Conservation (phyloP, 2,888 invertebrate genomes). For the Crossocerus cetratus region DNA sequence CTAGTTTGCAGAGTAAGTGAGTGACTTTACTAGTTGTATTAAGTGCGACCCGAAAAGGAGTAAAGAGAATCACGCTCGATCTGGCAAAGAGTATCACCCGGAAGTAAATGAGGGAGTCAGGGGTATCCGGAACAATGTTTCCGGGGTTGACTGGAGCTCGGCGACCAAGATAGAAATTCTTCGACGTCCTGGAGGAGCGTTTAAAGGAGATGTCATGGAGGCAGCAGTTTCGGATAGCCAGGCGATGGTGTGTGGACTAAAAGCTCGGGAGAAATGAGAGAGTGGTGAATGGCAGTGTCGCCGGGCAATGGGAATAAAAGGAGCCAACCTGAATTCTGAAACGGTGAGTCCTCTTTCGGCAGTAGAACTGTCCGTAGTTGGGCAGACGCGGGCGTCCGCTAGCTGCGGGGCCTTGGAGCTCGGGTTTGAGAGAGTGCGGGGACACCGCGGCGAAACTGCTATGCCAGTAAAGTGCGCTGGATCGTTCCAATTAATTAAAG, state of each 20-base stretch:
- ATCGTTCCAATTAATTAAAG: slow-evolving; percentile 60
- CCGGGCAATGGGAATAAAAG: slow-evolving; percentile 2
- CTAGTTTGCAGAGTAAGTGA: too few species aligned
- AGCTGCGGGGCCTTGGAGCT: too few species aligned
- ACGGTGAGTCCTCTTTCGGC: slow-evolving; percentile 35
- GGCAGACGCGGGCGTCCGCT: slow-evolving; percentile 19
- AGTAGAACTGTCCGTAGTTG: slow-evolving; percentile 43
- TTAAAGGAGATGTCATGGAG: too few species aligned
- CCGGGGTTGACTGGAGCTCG: too few species aligned
- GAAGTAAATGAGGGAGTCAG: too few species aligned
- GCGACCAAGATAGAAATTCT: too few species aligned
- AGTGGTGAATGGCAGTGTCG: slow-evolving; percentile 5
- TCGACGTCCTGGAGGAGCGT: too few species aligned
- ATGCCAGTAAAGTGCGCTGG: slow-evolving; percentile 39
- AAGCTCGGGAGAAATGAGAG: background rate
- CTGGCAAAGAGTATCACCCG: too few species aligned
- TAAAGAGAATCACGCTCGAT: too few species aligned
- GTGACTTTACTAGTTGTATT: too few species aligned
- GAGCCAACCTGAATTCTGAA: slow-evolving; percentile 2
- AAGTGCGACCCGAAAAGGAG: too few species aligned
- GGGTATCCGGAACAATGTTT: too few species aligned
- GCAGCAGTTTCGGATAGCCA: background rate
- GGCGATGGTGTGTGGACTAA: slow-evolving; percentile 10
- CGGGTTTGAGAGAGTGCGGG: background rate
- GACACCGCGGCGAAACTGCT: slow-evolving; percentile 33